Evolutionary conservation across 92 coral and sea anemone genomes (phyloP).

Genomic region (Siderastrea radians): DNA sequence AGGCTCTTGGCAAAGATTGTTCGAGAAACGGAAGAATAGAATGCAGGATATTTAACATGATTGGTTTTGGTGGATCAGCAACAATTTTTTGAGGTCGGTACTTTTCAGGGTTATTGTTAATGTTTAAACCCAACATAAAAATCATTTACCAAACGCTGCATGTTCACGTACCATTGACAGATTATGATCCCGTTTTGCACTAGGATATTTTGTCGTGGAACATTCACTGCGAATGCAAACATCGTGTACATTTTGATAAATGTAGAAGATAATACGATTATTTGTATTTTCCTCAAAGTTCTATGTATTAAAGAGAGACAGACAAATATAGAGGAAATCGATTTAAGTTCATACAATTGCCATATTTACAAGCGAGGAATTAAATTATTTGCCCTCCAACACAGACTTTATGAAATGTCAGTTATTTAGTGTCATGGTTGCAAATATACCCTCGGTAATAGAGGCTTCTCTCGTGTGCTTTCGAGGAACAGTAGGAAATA

Average conservation of each 20-base stretch:
- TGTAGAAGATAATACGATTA: slow-evolving; percentile 72
- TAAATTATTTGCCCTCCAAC: slow-evolving; percentile 65
- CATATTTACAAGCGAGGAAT: slow-evolving; percentile 71
- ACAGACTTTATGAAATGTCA: not conserved
- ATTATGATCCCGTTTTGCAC: slow-evolving; percentile 27
- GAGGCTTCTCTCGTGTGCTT: no score
- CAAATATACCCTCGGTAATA: not conserved
- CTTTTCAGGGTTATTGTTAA: not conserved
- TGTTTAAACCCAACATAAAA: no score
- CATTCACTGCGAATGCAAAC: slow-evolving; percentile 22
- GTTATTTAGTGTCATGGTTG: no score
- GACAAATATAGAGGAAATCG: slow-evolving; percentile 42
- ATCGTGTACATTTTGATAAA: slow-evolving; percentile 78
- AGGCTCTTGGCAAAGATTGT: not conserved
- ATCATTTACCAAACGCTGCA: not conserved
- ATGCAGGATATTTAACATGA: not conserved
- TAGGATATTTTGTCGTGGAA: slow-evolving; percentile 36
- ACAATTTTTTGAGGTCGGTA: not conserved
- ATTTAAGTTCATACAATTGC: slow-evolving; percentile 58
- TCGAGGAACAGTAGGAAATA: no score
- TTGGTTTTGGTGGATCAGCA: slow-evolving; percentile 27
- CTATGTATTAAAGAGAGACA: slow-evolving; percentile 29
- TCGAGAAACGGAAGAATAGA: not conserved
- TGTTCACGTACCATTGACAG: not conserved
- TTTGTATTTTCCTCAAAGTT: slow-evolving; percentile 77